Base-by-base conservation (phyloP, 1,140 invertebrate genomes). In the Piezodorus guildinii region DNA sequence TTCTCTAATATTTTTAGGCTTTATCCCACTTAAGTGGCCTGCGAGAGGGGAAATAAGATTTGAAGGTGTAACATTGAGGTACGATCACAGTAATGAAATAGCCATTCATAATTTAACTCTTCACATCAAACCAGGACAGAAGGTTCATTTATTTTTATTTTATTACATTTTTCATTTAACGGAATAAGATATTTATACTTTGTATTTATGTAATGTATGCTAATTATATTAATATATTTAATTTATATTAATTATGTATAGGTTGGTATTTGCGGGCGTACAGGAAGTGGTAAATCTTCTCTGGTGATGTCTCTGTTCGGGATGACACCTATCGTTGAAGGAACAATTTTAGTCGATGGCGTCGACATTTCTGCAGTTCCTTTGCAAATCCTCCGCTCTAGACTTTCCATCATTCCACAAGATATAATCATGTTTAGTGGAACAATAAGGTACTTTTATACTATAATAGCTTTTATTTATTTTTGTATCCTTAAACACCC, bases 271-370 rank as follows among this genome's bases (percentile, higher is more conserved):
- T 89, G 86, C 72, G 88, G 88, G 4, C 77, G 87, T 49, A 89
- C 86, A 39, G 88, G 87, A 49, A 87, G 86, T 72, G 88, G 88
- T 2, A 90, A 91, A 72, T 88, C 87, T 10, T 85, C 87, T 0
- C 72, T 89, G 27, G 78, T 85, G 4, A 77, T 88, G 74, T 81
- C 85, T 3, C 76, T 90, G 10, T 85, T 85, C 56, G 78, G 83
- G 27, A 80, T 88, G 58, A 76, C 86, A 1, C 77, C 82, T 19
- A 75, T 85, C 34, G 73, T 70, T 61, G 76, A 77, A 63, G 88
- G 88, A n/a, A 76, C 75, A 14, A 83, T 91, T 61, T 70, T 79
- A 21, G 79, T 90, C 58, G 86, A 90, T 71, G 85, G 82, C 12
- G 73, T 82, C 25, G 81, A 88, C 70, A 78, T 86, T 44, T 72